These are phyloP conservation scores for Lutjanus erythropterus DNA, from an alignment of 2,113 vertebrate species.

Conservation along the genomic window DNA sequence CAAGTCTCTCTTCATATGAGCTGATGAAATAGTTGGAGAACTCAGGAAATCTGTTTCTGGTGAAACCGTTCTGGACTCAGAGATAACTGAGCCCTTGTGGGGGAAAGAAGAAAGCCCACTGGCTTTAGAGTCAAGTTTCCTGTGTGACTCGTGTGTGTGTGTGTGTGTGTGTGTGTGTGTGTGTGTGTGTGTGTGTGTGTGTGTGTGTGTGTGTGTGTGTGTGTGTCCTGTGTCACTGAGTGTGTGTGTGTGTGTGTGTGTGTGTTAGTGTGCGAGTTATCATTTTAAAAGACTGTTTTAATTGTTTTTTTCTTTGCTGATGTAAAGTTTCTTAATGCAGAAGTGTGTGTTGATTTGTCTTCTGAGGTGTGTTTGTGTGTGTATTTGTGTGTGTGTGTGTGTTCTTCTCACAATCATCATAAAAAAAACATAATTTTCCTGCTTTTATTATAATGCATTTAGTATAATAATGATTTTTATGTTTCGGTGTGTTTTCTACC, in stretches of 20 bases:
- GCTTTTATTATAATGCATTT: not conserved
- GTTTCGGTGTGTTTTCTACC: not conserved
- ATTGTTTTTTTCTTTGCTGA: conserved; percentile 18
- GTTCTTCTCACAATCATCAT: not conserved
- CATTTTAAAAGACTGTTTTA: conserved; percentile 30
- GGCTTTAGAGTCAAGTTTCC: conserved; percentile 69
- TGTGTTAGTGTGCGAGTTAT: not conserved
- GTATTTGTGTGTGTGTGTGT: conserved; percentile 1
- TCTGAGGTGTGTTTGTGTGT: not conserved
- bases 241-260: conserved; percentile 18
- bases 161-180: conserved; percentile 37
- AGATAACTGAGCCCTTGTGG: conserved; percentile 77
- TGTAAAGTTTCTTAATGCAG: conserved; percentile 30
- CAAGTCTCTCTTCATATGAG: conserved; percentile 59
- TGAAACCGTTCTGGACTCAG: conserved; percentile 79
- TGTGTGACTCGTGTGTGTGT: conserved; percentile 55
- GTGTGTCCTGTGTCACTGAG: conserved; percentile 50
- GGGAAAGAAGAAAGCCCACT: conserved; percentile 64
- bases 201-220: conserved; percentile 30
- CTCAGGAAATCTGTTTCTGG: conserved; percentile 85
- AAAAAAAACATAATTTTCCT: not conserved
- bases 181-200: conserved; percentile 54
- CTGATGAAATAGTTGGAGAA: conserved; percentile 88
- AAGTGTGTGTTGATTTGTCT: not conserved
- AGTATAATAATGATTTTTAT: not conserved